phyloP scores from a whole-genome alignment of 2,113 vertebrate genomes.

The Xiphophorus couchianus region DNA sequence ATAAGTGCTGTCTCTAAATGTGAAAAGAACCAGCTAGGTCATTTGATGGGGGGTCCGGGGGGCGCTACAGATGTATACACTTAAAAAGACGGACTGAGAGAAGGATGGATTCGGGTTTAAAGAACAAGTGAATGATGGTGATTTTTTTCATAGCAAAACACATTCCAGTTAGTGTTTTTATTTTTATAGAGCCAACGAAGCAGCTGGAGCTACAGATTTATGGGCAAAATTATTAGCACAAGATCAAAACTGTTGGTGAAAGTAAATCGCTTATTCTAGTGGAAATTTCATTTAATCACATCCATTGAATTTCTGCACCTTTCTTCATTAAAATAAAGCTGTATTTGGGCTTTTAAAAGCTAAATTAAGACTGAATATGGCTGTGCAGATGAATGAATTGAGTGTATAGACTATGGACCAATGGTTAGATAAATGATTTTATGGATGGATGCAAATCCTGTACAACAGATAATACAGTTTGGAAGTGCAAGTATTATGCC shows the following conservation, averaged over 20 bases:
- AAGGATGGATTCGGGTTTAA: conserved; percentile 17
- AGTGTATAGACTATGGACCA: not conserved
- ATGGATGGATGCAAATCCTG: not conserved
- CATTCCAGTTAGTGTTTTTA: not conserved
- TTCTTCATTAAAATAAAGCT: not conserved
- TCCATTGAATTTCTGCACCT: not conserved
- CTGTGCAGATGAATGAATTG: not conserved
- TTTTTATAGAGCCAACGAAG: not conserved
- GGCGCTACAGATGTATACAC: conserved; percentile 5
- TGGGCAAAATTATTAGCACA: not conserved
- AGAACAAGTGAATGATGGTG: conserved; percentile 16
- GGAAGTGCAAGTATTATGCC: not conserved
- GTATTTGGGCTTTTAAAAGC: too few species aligned
- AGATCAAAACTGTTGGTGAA: not conserved
- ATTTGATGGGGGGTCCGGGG: conserved; percentile 5
- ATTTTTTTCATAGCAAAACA: not conserved
- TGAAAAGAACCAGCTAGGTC: conserved; percentile 33
- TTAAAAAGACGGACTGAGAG: conserved; percentile 13
- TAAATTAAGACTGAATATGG: too few species aligned
- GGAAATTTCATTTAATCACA: not conserved
- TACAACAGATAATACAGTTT: too few species aligned
- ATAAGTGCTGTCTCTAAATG: conserved; percentile 31
- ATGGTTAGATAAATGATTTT: too few species aligned
- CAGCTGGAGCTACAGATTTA: not conserved
- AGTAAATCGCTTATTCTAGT: not conserved